Percentiles rank a stretch among this genome's conserved stretches.
Evolutionary conservation across 2,888 invertebrate genomes (phyloP).

Genomic region (Microdon myrmicae): DNA sequence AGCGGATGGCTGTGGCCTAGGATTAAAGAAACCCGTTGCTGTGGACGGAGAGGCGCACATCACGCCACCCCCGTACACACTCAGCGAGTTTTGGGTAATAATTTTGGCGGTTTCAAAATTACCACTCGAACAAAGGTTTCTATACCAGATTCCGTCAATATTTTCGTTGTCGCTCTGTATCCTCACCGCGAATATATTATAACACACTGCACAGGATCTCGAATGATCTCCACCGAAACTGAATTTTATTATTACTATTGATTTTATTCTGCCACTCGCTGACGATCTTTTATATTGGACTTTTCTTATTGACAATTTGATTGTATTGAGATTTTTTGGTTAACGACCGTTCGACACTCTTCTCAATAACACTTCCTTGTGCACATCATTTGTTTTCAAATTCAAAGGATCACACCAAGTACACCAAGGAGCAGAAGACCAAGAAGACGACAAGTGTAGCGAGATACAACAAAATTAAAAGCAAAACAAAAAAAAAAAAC

Average conservation of each 20-base stretch:
- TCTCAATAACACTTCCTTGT: constrained; percentile 35
- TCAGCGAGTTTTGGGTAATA: constrained; percentile 68
- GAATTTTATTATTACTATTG: not conserved
- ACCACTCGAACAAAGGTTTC: too few relatives aligned
- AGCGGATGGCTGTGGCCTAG: constrained; percentile 65
- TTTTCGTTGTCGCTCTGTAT: too few relatives aligned
- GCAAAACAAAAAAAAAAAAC: constrained; percentile 8
- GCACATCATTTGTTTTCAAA: constrained; percentile 41
- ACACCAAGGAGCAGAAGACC: too few relatives aligned
- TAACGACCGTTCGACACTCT: too few relatives aligned
- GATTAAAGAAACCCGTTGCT: constrained; percentile 67
- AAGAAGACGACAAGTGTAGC: too few relatives aligned
- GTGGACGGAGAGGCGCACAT: constrained; percentile 69
- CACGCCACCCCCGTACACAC: constrained; percentile 68
- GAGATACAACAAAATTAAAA: not conserved
- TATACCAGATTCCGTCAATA: too few relatives aligned
- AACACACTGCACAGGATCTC: too few relatives aligned
- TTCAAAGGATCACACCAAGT: too few relatives aligned
- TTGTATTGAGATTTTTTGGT: constrained; percentile 1
- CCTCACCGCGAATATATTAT: too few relatives aligned
- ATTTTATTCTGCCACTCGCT: too few relatives aligned
- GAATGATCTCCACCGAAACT: too few relatives aligned
- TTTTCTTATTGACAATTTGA: constrained; percentile 12
- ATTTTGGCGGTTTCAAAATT: constrained; percentile 67
- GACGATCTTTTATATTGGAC: too few relatives aligned